Conservation (phyloP, 2,888 invertebrate genomes). For the Drepana falcataria region DNA sequence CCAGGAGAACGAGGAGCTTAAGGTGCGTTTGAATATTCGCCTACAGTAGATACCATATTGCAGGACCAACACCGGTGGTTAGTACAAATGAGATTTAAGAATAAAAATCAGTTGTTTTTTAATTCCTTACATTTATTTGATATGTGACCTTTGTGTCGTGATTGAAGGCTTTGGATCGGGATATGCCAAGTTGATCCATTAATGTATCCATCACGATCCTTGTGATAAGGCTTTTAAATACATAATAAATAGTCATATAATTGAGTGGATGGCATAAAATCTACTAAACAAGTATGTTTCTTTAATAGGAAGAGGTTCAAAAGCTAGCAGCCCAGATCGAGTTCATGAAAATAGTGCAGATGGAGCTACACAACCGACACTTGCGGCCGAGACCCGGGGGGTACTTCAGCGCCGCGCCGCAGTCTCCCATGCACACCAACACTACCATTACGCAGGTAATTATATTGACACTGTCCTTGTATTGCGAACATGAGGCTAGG, state of each 20-base stretch:
- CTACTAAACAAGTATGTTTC: neutral
- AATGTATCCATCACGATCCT: too few relatives aligned
- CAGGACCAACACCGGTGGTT: neutral
- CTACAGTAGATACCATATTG: neutral
- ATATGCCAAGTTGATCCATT: too few relatives aligned
- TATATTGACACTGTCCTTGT: too few relatives aligned
- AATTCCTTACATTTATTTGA: too few relatives aligned
- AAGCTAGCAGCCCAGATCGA: constrained; percentile 94
- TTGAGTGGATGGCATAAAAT: neutral
- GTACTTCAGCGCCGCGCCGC: constrained; percentile 81
- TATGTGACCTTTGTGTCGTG: too few relatives aligned
- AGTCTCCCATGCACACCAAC: constrained; percentile 56
- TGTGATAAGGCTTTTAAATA: too few relatives aligned
- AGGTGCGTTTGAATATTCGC: constrained; percentile 69
- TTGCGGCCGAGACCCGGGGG: constrained; percentile 90
- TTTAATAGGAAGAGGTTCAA: constrained; percentile 89
- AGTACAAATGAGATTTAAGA: too few relatives aligned
- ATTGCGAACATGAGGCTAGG: too few relatives aligned
- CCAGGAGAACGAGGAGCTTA: constrained; percentile 94
- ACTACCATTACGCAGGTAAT: constrained; percentile 55
- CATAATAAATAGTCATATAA: too few relatives aligned
- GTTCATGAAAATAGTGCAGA: constrained; percentile 95
- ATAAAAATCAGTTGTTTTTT: too few relatives aligned
- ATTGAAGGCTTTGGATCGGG: too few relatives aligned
- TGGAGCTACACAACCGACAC: constrained; percentile 95